These are phyloP conservation scores for Plecturocebus donacophilus DNA, from an alignment of 2,113 vertebrate species.

Conservation along the genomic window DNA sequence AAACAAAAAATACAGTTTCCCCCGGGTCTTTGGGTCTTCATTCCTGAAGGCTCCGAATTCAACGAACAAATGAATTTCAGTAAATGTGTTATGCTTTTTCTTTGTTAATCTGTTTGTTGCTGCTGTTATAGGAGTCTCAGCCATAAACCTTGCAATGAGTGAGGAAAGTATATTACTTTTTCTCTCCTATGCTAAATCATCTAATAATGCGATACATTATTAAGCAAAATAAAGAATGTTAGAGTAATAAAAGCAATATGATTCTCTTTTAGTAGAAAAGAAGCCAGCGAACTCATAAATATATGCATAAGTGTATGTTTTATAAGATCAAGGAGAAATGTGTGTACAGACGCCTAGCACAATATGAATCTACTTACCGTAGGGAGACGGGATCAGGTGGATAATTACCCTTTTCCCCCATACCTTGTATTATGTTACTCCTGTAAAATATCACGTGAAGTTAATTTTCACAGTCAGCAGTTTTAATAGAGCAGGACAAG, in stretches of 20 bases:
- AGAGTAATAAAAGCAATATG: background rate
- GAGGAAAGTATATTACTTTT: background rate
- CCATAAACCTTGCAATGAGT: background rate
- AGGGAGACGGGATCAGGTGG: background rate
- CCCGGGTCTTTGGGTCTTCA: background rate
- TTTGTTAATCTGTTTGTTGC: background rate
- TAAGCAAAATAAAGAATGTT: background rate
- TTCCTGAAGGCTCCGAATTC: background rate
- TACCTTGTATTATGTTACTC: background rate
- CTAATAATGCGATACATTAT: background rate
- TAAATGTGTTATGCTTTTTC: background rate
- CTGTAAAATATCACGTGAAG: background rate
- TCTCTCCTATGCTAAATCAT: background rate
- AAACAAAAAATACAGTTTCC: background rate
- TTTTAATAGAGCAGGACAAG: background rate
- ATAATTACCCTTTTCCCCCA: background rate
- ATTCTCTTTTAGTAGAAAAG: background rate
- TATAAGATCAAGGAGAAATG: background rate
- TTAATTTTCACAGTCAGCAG: background rate
- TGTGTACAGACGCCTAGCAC: background rate
- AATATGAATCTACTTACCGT: background rate
- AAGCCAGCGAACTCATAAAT: background rate
- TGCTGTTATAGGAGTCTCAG: background rate
- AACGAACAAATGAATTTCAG: background rate
- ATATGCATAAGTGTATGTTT: background rate